Evolutionary conservation across 2,888 invertebrate genomes (phyloP), one percentile per base, ranked within the genome.

Genomic region (Eupeodes luniger): DNA sequence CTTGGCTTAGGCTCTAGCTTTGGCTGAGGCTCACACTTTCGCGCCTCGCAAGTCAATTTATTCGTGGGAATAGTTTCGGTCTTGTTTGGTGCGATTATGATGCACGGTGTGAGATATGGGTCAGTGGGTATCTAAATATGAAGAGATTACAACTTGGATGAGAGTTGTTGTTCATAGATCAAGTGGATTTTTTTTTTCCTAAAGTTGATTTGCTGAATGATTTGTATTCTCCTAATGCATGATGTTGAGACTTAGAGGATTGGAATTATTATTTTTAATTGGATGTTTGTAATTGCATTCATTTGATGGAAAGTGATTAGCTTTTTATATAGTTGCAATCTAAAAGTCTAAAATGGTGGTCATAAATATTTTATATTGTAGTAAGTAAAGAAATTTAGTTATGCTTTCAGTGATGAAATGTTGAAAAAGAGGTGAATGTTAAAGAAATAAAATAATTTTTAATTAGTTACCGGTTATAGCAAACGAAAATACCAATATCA

Each of bases 61-160:
- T 70, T 81, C 88, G 88, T 88, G 88, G 88, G 88, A 88, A 88
- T 81, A 64, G 36, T 69, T 75, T 57, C 51, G 57, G 76, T 76
- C 76, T 83, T 59, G 83, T 83, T 83, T 80, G 80, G 67, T 67
- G 83, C 27, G 27, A 27, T 27, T 27, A 80, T 80, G 77, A 66
- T 57, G 9, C 9, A 5, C 9, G 62, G 80, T 80, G 84, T 87
- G 86, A 80, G 84, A 87, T 87, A 87, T 87, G 87, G 87, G 87
- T 87, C 87, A 87, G 83, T 87, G 87, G 84, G 77, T 80, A 78
- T 87, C 72, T 87, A 7, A 40, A 40, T 40, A 40, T 40, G 40
- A 49, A 70, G 75, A 82, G 82, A 83, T 83, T 55, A 67, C 16
- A 27, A 36, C 19, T 44, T n/a, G 66, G 44, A 49, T 44, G 19